Conservation (phyloP, 1,140 invertebrate species). For the Doryteuthis pealeii region DNA sequence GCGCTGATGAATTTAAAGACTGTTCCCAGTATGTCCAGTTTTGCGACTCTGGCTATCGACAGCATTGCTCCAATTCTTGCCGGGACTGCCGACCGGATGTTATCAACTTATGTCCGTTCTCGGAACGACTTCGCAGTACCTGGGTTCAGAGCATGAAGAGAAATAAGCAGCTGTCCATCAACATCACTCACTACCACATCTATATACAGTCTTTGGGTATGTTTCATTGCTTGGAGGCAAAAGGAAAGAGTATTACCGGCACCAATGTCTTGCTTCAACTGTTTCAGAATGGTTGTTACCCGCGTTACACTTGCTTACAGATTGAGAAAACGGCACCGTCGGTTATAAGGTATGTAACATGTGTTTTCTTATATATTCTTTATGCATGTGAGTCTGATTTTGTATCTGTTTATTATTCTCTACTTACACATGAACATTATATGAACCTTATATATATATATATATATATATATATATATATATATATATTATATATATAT, state of each 20-base stretch:
- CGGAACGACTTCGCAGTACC: constrained; percentile 32
- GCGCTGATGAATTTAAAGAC: constrained; percentile 35
- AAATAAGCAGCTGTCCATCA: constrained; percentile 1
- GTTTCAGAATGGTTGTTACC: constrained; percentile 42
- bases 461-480: too few species aligned
- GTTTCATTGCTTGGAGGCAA: constrained; percentile 26
- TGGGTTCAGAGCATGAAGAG: constrained; percentile 26
- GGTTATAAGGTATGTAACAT: constrained; percentile 25
- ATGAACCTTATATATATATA: too few species aligned
- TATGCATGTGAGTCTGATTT: too few species aligned
- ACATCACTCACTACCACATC: constrained; percentile 7
- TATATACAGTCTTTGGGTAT: constrained; percentile 9
- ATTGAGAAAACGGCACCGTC: constrained; percentile 36
- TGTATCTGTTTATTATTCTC: too few species aligned
- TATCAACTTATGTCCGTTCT: constrained; percentile 31
- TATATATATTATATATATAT: too few species aligned
- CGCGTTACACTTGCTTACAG: constrained; percentile 41
- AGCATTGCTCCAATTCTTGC: constrained; percentile 37
- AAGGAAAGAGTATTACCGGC: constrained; percentile 25
- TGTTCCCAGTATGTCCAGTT: constrained; percentile 14
- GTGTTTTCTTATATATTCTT: too few species aligned
- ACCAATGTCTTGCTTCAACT: constrained; percentile 32
- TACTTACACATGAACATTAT: too few species aligned
- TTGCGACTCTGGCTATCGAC: constrained; percentile 16
- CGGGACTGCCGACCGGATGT: constrained; percentile 28